A percentile compares a stretch with the other conserved stretches of the same genome.
Evolutionary conservation across 1,140 invertebrate genomes (phyloP).

Genomic region (Cotesia chilonis): DNA sequence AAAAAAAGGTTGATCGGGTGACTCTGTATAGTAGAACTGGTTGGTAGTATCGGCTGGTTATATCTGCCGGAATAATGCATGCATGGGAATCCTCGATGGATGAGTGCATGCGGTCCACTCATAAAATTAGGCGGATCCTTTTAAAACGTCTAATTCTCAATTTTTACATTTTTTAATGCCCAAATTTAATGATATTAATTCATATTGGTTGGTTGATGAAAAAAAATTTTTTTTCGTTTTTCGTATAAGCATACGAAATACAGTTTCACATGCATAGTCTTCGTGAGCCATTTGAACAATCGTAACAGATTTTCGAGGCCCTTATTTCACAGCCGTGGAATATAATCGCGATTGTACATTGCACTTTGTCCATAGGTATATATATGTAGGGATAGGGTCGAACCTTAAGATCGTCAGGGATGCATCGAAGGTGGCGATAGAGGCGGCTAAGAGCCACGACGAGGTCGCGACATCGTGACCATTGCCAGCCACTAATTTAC

Average conservation of each 20-base stretch:
- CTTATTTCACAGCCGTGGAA: constrained; percentile 41
- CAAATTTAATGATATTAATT: too few species aligned
- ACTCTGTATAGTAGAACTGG: constrained; percentile 1
- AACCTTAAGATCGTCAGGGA: too few species aligned
- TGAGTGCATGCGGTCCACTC: too few species aligned
- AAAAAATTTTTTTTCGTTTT: too few species aligned
- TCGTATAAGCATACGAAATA: too few species aligned
- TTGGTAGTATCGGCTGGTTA: constrained; percentile 43
- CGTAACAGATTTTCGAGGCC: constrained; percentile 55
- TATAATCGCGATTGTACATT: constrained; percentile 39
- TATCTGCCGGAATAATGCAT: too few species aligned
- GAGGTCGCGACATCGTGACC: constrained; percentile 66
- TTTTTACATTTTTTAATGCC: too few species aligned
- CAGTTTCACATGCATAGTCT: not conserved
- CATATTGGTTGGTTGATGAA: too few species aligned
- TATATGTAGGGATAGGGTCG: not conserved
- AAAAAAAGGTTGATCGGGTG: not conserved
- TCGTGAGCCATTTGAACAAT: constrained; percentile 49
- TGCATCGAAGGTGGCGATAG: constrained; percentile 7
- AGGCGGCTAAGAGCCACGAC: constrained; percentile 41
- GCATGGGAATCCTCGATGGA: too few species aligned
- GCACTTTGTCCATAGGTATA: not conserved
- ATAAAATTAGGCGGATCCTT: too few species aligned
- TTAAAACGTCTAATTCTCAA: too few species aligned
- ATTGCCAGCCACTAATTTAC: constrained; percentile 62